These are phyloP conservation scores for Chitala chitala DNA, from an alignment of 2,113 vertebrate species.

Conservation along the genomic window DNA sequence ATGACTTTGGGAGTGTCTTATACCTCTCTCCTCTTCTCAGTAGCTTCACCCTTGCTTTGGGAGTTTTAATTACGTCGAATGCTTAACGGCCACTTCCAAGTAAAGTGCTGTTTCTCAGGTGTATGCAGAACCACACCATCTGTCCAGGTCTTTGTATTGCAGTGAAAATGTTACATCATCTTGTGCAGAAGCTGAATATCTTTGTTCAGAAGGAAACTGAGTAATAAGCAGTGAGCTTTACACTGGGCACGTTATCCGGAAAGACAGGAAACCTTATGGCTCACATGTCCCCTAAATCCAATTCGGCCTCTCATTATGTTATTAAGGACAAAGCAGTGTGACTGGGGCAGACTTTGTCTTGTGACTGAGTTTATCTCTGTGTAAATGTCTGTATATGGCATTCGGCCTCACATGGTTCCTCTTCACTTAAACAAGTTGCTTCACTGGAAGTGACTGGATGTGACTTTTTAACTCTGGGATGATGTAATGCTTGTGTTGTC, in stretches of 20 bases:
- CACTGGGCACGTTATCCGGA: neutral
- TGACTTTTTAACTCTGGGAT: neutral
- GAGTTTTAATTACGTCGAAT: too few species aligned
- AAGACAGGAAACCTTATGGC: neutral
- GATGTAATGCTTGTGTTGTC: neutral
- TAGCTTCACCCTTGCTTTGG: too few species aligned
- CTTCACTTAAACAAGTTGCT: neutral
- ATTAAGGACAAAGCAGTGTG: neutral
- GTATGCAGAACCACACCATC: too few species aligned
- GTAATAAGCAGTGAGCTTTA: neutral
- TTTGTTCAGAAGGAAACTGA: too few species aligned
- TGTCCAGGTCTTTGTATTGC: too few species aligned
- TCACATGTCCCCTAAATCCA: neutral
- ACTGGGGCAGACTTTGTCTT: neutral
- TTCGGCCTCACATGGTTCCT: neutral
- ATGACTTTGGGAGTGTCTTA: too few species aligned
- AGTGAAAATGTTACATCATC: too few species aligned
- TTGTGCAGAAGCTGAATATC: too few species aligned
- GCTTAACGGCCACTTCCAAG: too few species aligned
- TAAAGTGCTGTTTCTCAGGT: too few species aligned
- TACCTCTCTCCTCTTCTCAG: too few species aligned
- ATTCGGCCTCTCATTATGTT: neutral
- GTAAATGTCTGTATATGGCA: neutral
- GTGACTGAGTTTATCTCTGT: neutral
- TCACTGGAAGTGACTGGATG: neutral